A percentile compares a stretch with the other conserved stretches of the same genome.
Evolutionary conservation across 2,888 invertebrate species (phyloP).

Genomic region (Aphrophora alni): DNA sequence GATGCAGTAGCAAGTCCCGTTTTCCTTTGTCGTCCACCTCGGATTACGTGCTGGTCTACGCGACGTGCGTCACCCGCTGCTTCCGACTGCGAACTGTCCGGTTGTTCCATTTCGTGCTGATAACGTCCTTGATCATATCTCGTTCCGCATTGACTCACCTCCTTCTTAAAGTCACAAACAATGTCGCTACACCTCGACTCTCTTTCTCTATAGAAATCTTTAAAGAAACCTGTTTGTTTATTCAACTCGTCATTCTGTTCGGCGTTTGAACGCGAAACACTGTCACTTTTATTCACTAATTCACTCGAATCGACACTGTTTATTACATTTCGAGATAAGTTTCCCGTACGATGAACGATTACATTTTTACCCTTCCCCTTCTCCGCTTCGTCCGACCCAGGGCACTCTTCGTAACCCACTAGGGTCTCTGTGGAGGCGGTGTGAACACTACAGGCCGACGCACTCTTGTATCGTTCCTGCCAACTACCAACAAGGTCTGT

Average conservation of each 20-base stretch:
- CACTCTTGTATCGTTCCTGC: constrained; percentile 31
- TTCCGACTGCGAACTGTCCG: not conserved
- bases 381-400: constrained; percentile 2
- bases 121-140: not conserved
- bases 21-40: constrained; percentile 3
- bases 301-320: not conserved
- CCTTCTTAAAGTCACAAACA: not conserved
- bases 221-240: not conserved
- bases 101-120: not conserved
- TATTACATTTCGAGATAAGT: no score
- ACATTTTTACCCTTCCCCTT: not conserved
- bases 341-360: not conserved
- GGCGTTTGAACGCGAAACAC: not conserved
- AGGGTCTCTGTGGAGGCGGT: constrained; percentile 39
- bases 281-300: not conserved
- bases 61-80: not conserved
- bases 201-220: not conserved
- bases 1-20: constrained; percentile 18
- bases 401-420: constrained; percentile 28
- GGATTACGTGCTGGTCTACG: not conserved
- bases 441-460: constrained; percentile 30
- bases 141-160: not conserved
- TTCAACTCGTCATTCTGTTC: not conserved
- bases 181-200: not conserved
- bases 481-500: constrained; percentile 27